These are phyloP conservation scores for Progne subis DNA, from an alignment of 2,113 vertebrate species.

Conservation along the genomic window DNA sequence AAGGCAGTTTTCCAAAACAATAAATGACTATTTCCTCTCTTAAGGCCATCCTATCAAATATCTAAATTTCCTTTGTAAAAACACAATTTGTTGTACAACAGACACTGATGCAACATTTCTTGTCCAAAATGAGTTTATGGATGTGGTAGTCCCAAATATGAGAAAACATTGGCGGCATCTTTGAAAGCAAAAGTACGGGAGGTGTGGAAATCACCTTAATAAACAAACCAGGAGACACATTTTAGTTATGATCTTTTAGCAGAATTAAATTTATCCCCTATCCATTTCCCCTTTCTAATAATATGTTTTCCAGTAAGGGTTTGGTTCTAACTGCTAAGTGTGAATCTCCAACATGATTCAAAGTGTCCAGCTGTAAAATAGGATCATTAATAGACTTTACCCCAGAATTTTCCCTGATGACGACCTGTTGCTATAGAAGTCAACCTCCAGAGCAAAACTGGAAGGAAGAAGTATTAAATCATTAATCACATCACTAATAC, in stretches of 20 bases:
- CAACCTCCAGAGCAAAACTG: conserved; percentile 4
- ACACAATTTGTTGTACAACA: not conserved
- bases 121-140: not conserved
- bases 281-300: not conserved
- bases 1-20: not conserved
- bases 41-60: not conserved
- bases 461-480: conserved; percentile 1
- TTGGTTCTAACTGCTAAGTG: not conserved
- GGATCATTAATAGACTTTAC: not conserved
- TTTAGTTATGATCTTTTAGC: not conserved
- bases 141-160: not conserved
- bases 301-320: not conserved
- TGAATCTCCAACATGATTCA: not conserved
- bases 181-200: not conserved
- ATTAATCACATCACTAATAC: conserved; percentile 24
- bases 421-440: conserved; percentile 20
- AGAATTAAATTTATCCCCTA: not conserved
- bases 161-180: not conserved
- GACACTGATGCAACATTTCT: not conserved
- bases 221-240: not conserved
- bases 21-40: not conserved
- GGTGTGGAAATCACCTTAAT: not conserved
- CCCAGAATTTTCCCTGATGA: not conserved
- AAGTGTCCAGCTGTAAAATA: not conserved
- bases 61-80: not conserved